Evolutionary conservation across 64 coral and sea anemone genomes (phyloP), one percentile per base, ranked within the genome.

Genomic region (Montipora capricornis): DNA sequence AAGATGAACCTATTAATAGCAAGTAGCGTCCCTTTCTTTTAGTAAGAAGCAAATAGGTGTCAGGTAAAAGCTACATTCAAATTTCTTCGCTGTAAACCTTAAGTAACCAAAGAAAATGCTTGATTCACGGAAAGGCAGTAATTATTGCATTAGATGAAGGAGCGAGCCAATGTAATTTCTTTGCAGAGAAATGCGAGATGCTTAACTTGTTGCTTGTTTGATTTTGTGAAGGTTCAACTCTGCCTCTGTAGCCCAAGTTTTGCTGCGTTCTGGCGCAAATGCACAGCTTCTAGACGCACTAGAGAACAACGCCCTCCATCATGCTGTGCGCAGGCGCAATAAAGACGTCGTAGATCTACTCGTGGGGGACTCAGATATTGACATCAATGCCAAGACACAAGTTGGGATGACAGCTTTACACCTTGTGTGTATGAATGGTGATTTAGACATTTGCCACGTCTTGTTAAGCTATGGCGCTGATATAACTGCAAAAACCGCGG

Each of bases 371-470:
- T 73, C 88, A 48, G 87, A 70, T 16, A 91, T 93, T 22, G 53
- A 92, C 52, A 78, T 97, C 0, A 94, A 97, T 60, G 83, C 84
- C 59, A 76, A 60, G 45, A 89, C 90, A 77, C 79, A 94, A 13
- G 88, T 59, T 77, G 60, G 90, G n/a, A 80, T 87, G 70, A 97
- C 92, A 20, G 53, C 92, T 17, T 45, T 97, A 20, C 95, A 97
- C 84, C 62, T 97, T 45, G 92, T 93, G 26, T 97, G 95, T 46
- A 64, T 92, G 58, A 91, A 86, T 49, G 95, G 95, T 13, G 91
- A 93, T 92, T 14, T 51, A 14, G 53, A 94, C 5, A 74, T 97
- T 47, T 94, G 95, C 49, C 59, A 88, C 68, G 26, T 88, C 17
- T 88, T 97, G 19, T 50, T 97, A 10, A 24, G 90, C 12, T 68